phyloP scores from a whole-genome alignment of 1,140 invertebrate genomes.

The Drosophila rufa region DNA sequence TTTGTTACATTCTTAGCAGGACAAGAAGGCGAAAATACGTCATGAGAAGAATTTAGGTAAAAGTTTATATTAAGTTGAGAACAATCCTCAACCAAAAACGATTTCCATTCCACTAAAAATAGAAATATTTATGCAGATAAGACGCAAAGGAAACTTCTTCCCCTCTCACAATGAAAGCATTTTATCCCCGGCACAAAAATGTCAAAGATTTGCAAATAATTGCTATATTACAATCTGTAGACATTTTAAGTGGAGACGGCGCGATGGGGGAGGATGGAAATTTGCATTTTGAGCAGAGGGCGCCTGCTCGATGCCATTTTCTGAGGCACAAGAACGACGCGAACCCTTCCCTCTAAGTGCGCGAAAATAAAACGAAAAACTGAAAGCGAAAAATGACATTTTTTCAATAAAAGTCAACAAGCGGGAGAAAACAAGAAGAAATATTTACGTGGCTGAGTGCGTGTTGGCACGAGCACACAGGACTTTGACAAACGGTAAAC shows the following conservation, averaged over 20 bases:
- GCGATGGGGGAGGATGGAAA: slow-evolving; percentile 10
- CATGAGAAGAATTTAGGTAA: neutral
- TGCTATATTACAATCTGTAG: slow-evolving; percentile 40
- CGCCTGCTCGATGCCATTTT: slow-evolving; percentile 6
- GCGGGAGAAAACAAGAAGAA: slow-evolving; percentile 43
- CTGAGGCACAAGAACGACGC: neutral
- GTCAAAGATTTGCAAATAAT: slow-evolving; percentile 64
- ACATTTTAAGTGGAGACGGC: slow-evolving; percentile 11
- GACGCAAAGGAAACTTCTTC: neutral
- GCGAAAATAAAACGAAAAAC: slow-evolving; percentile 14
- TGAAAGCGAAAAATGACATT: slow-evolving; percentile 49
- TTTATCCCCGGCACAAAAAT: slow-evolving; percentile 25
- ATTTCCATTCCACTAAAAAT: slow-evolving; percentile 31
- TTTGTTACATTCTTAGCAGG: neutral
- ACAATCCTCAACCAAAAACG: neutral
- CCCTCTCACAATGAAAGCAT: slow-evolving; percentile 22
- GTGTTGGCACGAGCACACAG: slow-evolving; percentile 19
- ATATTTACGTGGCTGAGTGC: slow-evolving; percentile 57
- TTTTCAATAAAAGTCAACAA: slow-evolving; percentile 75
- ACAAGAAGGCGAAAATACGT: neutral
- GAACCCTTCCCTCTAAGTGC: slow-evolving; percentile 9
- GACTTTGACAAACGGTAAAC: slow-evolving; percentile 18
- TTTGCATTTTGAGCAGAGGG: slow-evolving; percentile 31
- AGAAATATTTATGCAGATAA: slow-evolving; percentile 31
- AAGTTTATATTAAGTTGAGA: slow-evolving; percentile 3